Conservation (phyloP, 2,113 vertebrate species). For the Eudyptes chrysolophus region DNA sequence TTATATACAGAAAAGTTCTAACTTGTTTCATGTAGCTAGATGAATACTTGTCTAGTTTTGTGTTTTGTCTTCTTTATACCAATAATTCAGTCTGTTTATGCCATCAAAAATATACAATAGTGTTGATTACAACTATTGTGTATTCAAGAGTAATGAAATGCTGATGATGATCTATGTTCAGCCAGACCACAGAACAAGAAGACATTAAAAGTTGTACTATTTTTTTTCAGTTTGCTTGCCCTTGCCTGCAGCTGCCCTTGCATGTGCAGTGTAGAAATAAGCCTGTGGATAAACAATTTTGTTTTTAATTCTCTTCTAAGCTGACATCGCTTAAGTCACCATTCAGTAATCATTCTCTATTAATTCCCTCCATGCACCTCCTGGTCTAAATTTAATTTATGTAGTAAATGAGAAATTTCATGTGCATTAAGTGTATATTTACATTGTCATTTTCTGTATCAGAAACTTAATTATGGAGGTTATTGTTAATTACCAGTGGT, state of each 20-base stretch:
- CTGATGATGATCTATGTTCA: constrained; percentile 53
- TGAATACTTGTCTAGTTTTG: constrained; percentile 71
- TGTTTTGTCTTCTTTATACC: constrained; percentile 72
- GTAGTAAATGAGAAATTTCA: constrained; percentile 71
- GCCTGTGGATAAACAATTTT: constrained; percentile 66
- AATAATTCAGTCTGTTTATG: constrained; percentile 58
- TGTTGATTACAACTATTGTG: constrained; percentile 66
- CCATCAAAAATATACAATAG: constrained; percentile 72
- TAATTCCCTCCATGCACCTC: constrained; percentile 35
- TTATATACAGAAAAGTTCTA: constrained; percentile 65
- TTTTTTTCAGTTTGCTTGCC: constrained; percentile 70
- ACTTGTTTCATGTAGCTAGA: constrained; percentile 67
- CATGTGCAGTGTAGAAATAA: constrained; percentile 74
- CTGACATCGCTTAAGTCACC: constrained; percentile 65
- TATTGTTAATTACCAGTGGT: constrained; percentile 75
- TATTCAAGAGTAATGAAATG: constrained; percentile 61
- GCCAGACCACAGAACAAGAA: constrained; percentile 56
- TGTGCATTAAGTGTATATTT: constrained; percentile 77
- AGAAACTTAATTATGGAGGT: constrained; percentile 74
- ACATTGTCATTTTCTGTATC: constrained; percentile 83
- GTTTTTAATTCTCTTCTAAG: constrained; percentile 53
- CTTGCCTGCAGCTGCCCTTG: constrained; percentile 74
- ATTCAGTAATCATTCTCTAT: constrained; percentile 63
- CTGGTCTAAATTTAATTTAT: constrained; percentile 72
- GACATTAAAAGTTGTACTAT: constrained; percentile 54